Base-by-base conservation (phyloP, 2,113 vertebrate genomes). In the Amphiprion ocellaris region DNA sequence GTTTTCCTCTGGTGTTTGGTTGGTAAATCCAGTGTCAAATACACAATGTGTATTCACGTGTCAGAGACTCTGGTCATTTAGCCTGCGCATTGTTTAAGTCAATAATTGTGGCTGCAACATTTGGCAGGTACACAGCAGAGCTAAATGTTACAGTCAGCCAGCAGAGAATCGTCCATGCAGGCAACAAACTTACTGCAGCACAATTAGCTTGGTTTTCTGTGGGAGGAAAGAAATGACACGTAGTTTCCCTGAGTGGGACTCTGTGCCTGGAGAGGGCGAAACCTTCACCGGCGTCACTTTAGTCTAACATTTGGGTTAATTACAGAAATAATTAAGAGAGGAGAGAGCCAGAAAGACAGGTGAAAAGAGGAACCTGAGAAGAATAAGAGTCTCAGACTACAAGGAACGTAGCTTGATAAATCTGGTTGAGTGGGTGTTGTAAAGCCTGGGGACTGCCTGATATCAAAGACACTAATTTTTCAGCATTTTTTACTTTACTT, bases 201-300 rank as follows among this genome's bases (percentile, higher is more conserved):
- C 70, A 74, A 77, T 70, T 69, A 69, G 82, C 55, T 41, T 67
- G 30, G 56, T 69, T 82, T 67, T 63, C 55, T 30, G 52, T 68
- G 33, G 49, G 19, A 68, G 52, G 30, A 55, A 41, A 17, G 11
- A 44, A 70, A 19, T 72, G 24, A 64, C 64, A 66, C 46, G 74
- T 28, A 72, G 6, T 71, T 79, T 74, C 24, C 64, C 44, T 24
- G n/a, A n/a, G 28, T 69, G 77, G 64, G 46, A 62, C 55, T 49
- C 24, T 58, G 58, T 58, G 67, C 19, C 60, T 58, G 10, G 9
- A 74, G 58, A 64, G 59, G 62, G 74, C 3, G 53, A 72, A 66
- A 78, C 77, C 72, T 52, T 62, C 23, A 77, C 21, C 33, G 16
- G 41, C 62, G 68, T 82, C 49, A 47, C 23, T 69, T 67, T 39